Percentiles rank a stretch among this genome's conserved stretches.
Conservation (phyloP, 2,113 vertebrate genomes). For the Heterocephalus glaber region DNA sequence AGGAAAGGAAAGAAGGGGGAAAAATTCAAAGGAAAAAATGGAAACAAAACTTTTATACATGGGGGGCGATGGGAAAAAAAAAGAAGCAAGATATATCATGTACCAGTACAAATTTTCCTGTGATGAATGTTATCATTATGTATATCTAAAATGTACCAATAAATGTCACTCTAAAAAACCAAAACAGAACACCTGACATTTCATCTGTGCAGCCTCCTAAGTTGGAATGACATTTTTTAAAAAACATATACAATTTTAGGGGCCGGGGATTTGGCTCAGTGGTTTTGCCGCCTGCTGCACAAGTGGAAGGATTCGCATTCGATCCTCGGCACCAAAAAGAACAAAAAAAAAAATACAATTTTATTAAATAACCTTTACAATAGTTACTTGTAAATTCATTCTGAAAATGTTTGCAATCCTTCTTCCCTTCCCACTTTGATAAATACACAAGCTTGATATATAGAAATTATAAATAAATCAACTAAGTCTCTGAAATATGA, state of each 20-base stretch:
- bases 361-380: conserved; percentile 62
- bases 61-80: no score
- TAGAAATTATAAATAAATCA: background rate
- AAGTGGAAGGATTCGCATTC: no score
- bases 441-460: background rate
- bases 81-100: no score
- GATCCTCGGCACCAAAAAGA: no score
- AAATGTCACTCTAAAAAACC: background rate
- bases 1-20: no score
- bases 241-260: conserved; percentile 22
- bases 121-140: no score
- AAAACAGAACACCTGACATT: background rate
- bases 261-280: no score
- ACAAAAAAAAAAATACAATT: background rate
- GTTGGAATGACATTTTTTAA: background rate
- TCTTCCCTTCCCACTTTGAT: background rate
- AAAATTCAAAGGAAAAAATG: no score
- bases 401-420: conserved; percentile 1
- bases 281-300: no score
- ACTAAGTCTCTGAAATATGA: background rate
- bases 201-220: background rate
- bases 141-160: no score
- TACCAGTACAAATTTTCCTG: no score
- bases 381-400: conserved; percentile 15
- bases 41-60: no score